phyloP scores from a whole-genome alignment of 2,888 invertebrate species.

The Ditylenchus weischeri region DNA sequence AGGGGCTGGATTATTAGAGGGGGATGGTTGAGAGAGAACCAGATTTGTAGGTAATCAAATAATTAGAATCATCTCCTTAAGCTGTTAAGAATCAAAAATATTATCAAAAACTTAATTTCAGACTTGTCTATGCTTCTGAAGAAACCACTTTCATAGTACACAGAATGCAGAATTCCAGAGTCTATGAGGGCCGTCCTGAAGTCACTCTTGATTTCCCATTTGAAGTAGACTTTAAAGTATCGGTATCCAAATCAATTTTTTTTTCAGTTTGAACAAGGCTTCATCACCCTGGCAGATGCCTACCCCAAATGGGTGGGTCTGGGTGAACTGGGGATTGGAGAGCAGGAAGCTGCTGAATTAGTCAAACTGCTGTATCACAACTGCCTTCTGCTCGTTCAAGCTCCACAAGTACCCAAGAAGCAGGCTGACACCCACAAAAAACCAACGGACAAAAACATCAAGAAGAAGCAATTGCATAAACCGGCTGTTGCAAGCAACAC shows the following conservation, averaged over 20 bases:
- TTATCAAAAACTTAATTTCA: constrained; percentile 21
- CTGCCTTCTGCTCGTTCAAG: constrained; percentile 25
- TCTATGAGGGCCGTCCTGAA: constrained; percentile 47
- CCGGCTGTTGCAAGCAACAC: background rate
- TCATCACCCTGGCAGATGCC: constrained; percentile 30
- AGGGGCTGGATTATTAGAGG: too few species aligned
- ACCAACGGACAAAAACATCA: background rate
- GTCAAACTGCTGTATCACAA: constrained; percentile 29
- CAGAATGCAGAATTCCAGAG: constrained; percentile 48
- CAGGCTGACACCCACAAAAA: background rate
- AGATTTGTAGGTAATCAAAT: too few species aligned
- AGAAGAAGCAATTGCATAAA: background rate
- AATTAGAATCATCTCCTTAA: too few species aligned
- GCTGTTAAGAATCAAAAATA: too few species aligned
- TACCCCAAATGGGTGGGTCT: constrained; percentile 48
- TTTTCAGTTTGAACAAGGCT: constrained; percentile 33
- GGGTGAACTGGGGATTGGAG: constrained; percentile 27
- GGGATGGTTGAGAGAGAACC: too few species aligned
- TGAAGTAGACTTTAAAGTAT: constrained; percentile 22
- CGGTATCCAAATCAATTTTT: constrained; percentile 14
- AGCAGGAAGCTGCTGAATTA: constrained; percentile 17
- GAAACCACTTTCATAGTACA: constrained; percentile 45
- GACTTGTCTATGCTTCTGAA: constrained; percentile 47
- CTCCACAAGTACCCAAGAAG: constrained; percentile 14
- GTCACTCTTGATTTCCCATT: constrained; percentile 37